phyloP scores from a whole-genome alignment of 2,797 vertebrate species.

The Echiichthys vipera region DNA sequence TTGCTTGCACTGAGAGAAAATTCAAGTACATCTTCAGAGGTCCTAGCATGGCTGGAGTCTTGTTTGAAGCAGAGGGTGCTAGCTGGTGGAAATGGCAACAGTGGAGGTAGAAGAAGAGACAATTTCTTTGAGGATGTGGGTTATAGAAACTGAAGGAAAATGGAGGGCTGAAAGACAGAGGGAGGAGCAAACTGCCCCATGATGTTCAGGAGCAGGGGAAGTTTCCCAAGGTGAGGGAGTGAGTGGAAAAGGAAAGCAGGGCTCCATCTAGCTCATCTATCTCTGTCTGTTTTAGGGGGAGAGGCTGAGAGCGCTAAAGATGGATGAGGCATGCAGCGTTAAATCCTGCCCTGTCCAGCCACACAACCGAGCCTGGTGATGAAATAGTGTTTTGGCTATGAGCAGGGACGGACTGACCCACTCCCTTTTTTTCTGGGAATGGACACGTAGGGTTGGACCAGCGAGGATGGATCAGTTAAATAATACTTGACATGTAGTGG shows the following conservation, averaged over 20 bases:
- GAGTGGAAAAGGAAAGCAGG: constrained; percentile 60
- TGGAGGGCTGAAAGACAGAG: constrained; percentile 11
- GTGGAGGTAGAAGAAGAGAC: background rate
- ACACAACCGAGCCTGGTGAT: constrained; percentile 61
- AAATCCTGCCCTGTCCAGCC: constrained; percentile 74
- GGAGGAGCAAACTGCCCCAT: constrained; percentile 22
- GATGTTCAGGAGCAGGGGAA: constrained; percentile 31
- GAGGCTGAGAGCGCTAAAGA: constrained; percentile 70
- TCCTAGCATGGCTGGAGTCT: background rate
- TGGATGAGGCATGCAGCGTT: constrained; percentile 73
- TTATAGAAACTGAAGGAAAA: constrained; percentile 7
- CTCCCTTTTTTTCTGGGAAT: constrained; percentile 61
- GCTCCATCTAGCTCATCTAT: constrained; percentile 65
- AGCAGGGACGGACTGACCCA: constrained; percentile 48
- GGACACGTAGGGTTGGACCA: constrained; percentile 40
- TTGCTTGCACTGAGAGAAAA: background rate
- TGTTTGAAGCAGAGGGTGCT: background rate
- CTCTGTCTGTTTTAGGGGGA: constrained; percentile 75
- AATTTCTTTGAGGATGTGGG: background rate
- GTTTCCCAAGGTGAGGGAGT: constrained; percentile 69
- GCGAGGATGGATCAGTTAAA: constrained; percentile 58
- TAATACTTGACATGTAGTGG: constrained; percentile 59
- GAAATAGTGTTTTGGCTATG: constrained; percentile 76
- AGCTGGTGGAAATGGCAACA: constrained; percentile 5
- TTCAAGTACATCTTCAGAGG: background rate